phyloP scores from a whole-genome alignment of 2,888 invertebrate genomes.

The Subacronicta megacephala region DNA sequence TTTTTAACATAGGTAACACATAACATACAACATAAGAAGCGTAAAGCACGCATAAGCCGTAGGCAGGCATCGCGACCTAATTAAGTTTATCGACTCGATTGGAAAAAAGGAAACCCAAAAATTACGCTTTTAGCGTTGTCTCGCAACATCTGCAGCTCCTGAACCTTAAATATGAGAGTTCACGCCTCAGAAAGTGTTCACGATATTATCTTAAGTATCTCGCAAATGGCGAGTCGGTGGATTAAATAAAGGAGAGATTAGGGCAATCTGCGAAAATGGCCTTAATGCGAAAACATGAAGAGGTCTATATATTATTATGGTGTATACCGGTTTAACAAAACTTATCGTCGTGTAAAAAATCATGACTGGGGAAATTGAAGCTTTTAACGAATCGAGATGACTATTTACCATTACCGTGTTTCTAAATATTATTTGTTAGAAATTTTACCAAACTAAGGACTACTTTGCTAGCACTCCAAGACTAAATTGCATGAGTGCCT shows the following conservation, averaged over 20 bases:
- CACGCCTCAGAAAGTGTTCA: slow-evolving; percentile 27
- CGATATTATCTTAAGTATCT: slow-evolving; percentile 52
- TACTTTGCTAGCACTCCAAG: too few relatives aligned
- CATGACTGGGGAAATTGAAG: too few relatives aligned
- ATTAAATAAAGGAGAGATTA: slow-evolving; percentile 52
- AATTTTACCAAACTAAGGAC: too few relatives aligned
- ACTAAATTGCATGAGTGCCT: too few relatives aligned
- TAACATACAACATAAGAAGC: slow-evolving; percentile 6
- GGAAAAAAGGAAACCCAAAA: slow-evolving; percentile 1
- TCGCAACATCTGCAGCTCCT: slow-evolving; percentile 27
- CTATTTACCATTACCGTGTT: too few relatives aligned
- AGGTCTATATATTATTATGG: slow-evolving; percentile 15
- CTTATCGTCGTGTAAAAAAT: too few relatives aligned
- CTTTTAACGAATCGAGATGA: too few relatives aligned
- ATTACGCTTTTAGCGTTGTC: slow-evolving; percentile 14
- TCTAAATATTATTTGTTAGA: too few relatives aligned
- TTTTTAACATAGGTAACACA: too few relatives aligned
- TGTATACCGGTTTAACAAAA: slow-evolving; percentile 8
- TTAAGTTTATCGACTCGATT: slow-evolving; percentile 9
- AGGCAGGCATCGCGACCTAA: background rate
- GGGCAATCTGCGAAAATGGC: slow-evolving; percentile 28
- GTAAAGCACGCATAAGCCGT: too few relatives aligned
- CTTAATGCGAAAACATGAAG: slow-evolving; percentile 28
- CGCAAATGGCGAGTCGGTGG: slow-evolving; percentile 38
- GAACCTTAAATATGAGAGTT: slow-evolving; percentile 41